These are phyloP conservation scores for Lutjanus erythropterus DNA, from an alignment of 2,113 vertebrate genomes.

Conservation along the genomic window DNA sequence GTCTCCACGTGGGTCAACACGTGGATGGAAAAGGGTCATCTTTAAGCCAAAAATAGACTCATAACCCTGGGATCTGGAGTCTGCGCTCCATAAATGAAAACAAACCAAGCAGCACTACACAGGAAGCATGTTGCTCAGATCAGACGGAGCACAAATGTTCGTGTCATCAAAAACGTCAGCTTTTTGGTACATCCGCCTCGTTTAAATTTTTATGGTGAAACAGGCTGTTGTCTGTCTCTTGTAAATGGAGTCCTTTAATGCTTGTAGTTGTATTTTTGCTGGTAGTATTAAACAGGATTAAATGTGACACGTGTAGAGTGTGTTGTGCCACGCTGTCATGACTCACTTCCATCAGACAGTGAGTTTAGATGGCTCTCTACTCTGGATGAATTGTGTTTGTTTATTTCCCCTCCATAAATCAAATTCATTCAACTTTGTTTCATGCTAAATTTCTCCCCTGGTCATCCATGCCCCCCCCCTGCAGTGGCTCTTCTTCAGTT, in stretches of 20 bases:
- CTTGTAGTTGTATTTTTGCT: constrained; percentile 21
- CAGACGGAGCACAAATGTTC: constrained; percentile 1
- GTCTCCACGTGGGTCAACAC: constrained; percentile 29
- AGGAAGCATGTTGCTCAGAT: constrained; percentile 47
- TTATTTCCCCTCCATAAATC: too few relatives aligned
- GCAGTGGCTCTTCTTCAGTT: too few relatives aligned
- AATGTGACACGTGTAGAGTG: constrained; percentile 10
- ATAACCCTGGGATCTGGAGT: constrained; percentile 40
- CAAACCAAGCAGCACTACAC: constrained; percentile 37
- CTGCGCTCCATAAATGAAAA: constrained; percentile 55
- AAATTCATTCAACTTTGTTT: too few relatives aligned
- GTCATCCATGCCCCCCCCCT: too few relatives aligned
- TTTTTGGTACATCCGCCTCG: not conserved
- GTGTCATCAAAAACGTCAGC: constrained; percentile 47
- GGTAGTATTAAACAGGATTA: constrained; percentile 24
- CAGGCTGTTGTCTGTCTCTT: constrained; percentile 10
- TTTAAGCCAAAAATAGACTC: constrained; percentile 43
- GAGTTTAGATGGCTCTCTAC: not conserved
- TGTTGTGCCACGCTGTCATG: constrained; percentile 7
- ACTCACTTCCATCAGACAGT: constrained; percentile 46
- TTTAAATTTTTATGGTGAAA: not conserved
- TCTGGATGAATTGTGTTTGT: constrained; percentile 2
- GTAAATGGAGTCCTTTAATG: not conserved
- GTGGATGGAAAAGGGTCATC: constrained; percentile 48
- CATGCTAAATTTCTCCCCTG: too few relatives aligned